Percentiles rank a stretch among this genome's conserved stretches.
These are phyloP conservation scores for Stegana nigrithorax DNA, from an alignment of 2,888 invertebrate genomes.

Conservation along the genomic window DNA sequence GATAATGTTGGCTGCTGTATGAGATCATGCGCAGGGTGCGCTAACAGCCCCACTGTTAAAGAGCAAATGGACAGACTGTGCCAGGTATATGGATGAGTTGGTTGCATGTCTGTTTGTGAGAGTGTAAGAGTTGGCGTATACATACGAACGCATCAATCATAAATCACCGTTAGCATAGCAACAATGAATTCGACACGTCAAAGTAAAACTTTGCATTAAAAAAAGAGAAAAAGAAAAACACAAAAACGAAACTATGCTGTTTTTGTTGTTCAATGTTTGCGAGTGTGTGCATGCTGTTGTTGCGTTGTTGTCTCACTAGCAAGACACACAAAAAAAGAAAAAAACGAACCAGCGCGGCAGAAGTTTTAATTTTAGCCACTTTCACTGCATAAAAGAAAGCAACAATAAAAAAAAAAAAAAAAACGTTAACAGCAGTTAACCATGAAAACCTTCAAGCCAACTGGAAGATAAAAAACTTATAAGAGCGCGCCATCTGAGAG, in stretches of 20 bases:
- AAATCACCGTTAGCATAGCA: slow-evolving; percentile 14
- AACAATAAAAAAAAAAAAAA: background rate
- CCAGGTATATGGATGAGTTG: too few relatives aligned
- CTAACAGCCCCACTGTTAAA: too few relatives aligned
- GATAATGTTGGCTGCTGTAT: background rate
- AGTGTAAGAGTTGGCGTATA: too few relatives aligned
- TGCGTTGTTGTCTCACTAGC: background rate
- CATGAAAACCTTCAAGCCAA: too few relatives aligned
- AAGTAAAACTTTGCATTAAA: background rate
- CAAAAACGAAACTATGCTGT: background rate
- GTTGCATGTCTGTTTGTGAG: too few relatives aligned
- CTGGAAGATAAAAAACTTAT: too few relatives aligned
- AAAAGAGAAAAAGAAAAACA: slow-evolving; percentile 2
- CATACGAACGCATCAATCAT: background rate
- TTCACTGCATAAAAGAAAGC: background rate
- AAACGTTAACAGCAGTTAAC: too few relatives aligned
- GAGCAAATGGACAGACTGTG: background rate
- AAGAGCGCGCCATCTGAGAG: too few relatives aligned
- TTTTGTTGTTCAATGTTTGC: background rate
- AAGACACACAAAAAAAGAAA: background rate
- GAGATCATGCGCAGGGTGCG: slow-evolving; percentile 5
- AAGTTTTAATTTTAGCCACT: slow-evolving; percentile 7
- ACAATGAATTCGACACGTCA: slow-evolving; percentile 10
- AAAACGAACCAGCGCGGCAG: background rate
- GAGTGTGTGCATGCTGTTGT: background rate